Evolutionary conservation across 2,797 vertebrate species (phyloP).

Genomic region (Sylvilagus floridanus): DNA sequence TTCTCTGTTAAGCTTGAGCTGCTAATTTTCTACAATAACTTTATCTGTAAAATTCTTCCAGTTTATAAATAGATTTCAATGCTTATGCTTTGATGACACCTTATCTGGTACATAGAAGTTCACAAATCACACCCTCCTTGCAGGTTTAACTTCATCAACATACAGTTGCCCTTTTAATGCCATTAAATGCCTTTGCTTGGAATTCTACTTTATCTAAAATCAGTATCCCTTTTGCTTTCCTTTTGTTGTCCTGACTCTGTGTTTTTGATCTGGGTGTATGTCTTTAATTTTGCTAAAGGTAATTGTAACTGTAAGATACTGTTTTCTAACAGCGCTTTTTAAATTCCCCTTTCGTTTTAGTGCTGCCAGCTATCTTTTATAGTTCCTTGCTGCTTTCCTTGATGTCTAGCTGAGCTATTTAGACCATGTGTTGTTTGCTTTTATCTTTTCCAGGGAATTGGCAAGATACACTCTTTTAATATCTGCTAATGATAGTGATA

Average conservation of each 20-base stretch:
- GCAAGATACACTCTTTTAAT: constrained; percentile 45
- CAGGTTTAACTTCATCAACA: neutral
- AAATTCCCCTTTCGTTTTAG: constrained; percentile 63
- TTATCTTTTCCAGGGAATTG: constrained; percentile 54
- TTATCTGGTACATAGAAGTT: neutral
- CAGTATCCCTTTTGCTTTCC: neutral
- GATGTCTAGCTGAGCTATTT: constrained; percentile 45
- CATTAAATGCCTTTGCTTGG: neutral
- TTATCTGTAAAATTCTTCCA: neutral
- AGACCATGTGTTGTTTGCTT: constrained; percentile 46
- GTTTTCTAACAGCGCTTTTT: constrained; percentile 40
- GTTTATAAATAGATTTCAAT: neutral
- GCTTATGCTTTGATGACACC: neutral
- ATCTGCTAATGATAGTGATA: constrained; percentile 21
- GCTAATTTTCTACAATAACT: constrained; percentile 10
- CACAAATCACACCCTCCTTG: neutral
- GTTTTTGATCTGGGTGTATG: neutral
- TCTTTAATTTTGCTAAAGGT: constrained; percentile 54
- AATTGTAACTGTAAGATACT: neutral
- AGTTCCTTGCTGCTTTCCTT: constrained; percentile 47
- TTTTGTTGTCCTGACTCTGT: neutral
- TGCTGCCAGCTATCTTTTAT: neutral
- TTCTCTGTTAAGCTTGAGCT: constrained; percentile 4
- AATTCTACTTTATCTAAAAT: constrained; percentile 47
- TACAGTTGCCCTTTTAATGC: neutral